A percentile compares a stretch with the other conserved stretches of the same genome.
These are phyloP conservation scores for Drosophila fuyamai DNA, from an alignment of 1,140 invertebrate genomes.

Conservation along the genomic window DNA sequence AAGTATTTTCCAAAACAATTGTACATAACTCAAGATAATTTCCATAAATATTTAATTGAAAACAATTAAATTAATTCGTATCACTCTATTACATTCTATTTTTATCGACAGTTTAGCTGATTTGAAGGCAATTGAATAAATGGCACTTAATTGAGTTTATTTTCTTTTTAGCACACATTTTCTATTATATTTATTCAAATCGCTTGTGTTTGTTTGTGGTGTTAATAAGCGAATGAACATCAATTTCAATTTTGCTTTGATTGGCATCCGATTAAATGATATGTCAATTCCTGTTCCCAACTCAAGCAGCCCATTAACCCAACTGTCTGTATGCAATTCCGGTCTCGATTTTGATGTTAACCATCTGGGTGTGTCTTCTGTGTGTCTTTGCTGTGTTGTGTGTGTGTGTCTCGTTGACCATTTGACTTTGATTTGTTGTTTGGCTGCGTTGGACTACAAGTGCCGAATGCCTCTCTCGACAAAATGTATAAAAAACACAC, in stretches of 20 bases:
- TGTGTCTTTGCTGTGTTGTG: neutral
- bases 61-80: neutral
- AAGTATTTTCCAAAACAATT: no score
- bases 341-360: neutral
- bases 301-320: conserved; percentile 27
- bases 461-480: conserved; percentile 9
- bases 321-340: neutral
- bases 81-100: no score
- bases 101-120: neutral
- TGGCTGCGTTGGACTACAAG: conserved; percentile 20
- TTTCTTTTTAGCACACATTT: neutral
- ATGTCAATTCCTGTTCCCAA: conserved; percentile 14
- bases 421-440: conserved; percentile 60
- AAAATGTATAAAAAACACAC: conserved; percentile 7
- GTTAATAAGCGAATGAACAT: conserved; percentile 6
- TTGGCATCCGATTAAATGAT: conserved; percentile 19
- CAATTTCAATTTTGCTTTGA: conserved; percentile 10
- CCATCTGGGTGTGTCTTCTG: neutral
- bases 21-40: neutral
- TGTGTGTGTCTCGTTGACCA: conserved; percentile 46
- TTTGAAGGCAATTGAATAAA: neutral
- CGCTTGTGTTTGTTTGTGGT: neutral
- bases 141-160: neutral
- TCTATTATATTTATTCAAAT: neutral
- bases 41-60: neutral